phyloP scores from a whole-genome alignment of 1,140 invertebrate species.

The Aporrectodea caliginosa region DNA sequence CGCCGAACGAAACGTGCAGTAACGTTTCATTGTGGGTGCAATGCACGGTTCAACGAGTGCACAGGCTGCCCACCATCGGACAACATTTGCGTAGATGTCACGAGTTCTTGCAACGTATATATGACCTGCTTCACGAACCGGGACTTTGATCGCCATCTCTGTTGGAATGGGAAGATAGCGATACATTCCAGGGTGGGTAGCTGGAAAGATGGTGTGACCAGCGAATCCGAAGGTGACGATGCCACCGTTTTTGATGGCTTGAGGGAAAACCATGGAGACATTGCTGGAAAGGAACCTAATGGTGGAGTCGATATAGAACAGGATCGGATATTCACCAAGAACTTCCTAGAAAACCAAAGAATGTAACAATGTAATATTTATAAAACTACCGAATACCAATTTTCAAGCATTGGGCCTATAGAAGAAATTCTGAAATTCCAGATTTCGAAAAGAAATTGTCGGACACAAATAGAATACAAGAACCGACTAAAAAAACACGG shows the following conservation, averaged over 20 bases:
- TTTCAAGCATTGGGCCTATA: no score
- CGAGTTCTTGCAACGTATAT: slow-evolving; percentile 38
- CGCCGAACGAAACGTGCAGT: slow-evolving; percentile 24
- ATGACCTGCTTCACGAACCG: slow-evolving; percentile 36
- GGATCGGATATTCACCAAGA: slow-evolving; percentile 35
- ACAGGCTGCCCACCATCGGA: slow-evolving; percentile 37
- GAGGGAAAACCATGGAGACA: slow-evolving; percentile 31
- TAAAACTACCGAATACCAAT: no score
- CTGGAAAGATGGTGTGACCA: slow-evolving; percentile 37
- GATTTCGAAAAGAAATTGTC: no score
- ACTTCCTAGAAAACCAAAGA: no score
- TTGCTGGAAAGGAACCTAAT: slow-evolving; percentile 31
- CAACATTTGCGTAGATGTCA: slow-evolving; percentile 29
- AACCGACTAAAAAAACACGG: no score
- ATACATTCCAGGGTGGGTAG: slow-evolving; percentile 41
- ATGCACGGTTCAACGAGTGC: slow-evolving; percentile 38
- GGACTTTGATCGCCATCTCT: slow-evolving; percentile 28
- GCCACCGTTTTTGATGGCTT: slow-evolving; percentile 23
- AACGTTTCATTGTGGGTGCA: slow-evolving; percentile 31
- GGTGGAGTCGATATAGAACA: slow-evolving; percentile 39
- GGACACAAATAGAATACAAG: no score
- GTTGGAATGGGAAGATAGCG: slow-evolving; percentile 35
- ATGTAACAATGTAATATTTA: no score
- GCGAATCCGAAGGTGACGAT: slow-evolving; percentile 28
- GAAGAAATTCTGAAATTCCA: no score